Conservation (phyloP, 2,888 invertebrate species). For the Hemithea aestivaria region DNA sequence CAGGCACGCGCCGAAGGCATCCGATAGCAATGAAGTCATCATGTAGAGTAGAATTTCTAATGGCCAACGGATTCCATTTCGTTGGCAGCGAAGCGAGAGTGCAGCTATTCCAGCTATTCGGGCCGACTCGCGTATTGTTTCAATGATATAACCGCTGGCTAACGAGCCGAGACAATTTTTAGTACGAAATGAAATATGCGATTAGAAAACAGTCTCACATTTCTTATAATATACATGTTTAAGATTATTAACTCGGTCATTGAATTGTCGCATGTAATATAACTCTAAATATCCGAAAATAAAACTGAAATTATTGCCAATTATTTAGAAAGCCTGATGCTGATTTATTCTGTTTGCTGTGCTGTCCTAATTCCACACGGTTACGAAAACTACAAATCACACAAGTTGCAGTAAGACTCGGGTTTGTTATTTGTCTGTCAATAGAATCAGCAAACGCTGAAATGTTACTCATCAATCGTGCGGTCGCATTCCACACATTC, state of each 20-base stretch:
- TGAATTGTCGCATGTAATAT: too few species aligned
- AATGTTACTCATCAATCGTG: conserved; percentile 32
- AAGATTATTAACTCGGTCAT: not conserved
- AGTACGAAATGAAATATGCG: conserved; percentile 18
- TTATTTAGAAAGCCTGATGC: too few species aligned
- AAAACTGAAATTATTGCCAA: too few species aligned
- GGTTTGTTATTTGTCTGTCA: conserved; percentile 24
- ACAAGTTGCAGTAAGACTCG: conserved; percentile 8
- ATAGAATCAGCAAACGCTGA: conserved; percentile 26
- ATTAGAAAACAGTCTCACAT: conserved; percentile 10
- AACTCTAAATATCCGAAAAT: too few species aligned
- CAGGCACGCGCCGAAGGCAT: conserved; percentile 53
- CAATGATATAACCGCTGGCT: conserved; percentile 39
- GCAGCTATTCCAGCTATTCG: conserved; percentile 63
- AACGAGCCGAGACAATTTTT: conserved; percentile 22
- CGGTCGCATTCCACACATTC: conserved; percentile 35
- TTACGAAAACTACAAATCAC: conserved; percentile 8
- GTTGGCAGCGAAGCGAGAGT: conserved; percentile 71
- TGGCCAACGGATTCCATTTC: conserved; percentile 71
- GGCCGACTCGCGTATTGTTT: conserved; percentile 54
- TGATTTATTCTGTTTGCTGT: too few species aligned
- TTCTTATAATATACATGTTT: not conserved
- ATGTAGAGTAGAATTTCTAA: conserved; percentile 70
- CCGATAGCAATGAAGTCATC: conserved; percentile 69
- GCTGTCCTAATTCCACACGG: conserved; percentile 5